Evolutionary conservation across 2,797 vertebrate species (phyloP).

Genomic region (Syndactyla subalaris): DNA sequence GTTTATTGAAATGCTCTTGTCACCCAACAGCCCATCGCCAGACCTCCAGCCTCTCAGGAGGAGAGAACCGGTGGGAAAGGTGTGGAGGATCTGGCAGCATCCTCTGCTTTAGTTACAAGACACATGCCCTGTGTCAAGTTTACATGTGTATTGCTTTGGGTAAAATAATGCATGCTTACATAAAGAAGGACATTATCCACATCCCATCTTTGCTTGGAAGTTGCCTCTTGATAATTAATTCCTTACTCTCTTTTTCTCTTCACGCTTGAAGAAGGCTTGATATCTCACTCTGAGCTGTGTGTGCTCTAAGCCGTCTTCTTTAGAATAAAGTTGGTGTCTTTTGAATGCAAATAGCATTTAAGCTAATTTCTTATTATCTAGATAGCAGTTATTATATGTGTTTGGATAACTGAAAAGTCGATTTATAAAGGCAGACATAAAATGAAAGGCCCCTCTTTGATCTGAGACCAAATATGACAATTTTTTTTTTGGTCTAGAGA

Average conservation of each 20-base stretch:
- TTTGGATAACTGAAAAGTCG: slow-evolving; percentile 5
- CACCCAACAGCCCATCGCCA: neutral
- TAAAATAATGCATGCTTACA: neutral
- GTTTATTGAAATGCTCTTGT: neutral
- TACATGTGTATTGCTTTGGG: neutral
- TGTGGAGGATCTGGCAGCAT: neutral
- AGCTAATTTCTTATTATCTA: neutral
- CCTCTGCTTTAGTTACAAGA: neutral
- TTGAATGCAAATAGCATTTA: neutral
- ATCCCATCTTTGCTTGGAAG: neutral
- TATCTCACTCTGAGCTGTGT: neutral
- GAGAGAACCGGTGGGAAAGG: neutral
- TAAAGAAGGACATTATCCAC: neutral
- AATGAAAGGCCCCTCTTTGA: neutral
- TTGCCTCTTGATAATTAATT: slow-evolving; percentile 5
- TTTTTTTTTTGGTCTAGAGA: neutral
- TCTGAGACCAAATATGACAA: neutral
- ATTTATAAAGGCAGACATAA: neutral
- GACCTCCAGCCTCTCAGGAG: neutral
- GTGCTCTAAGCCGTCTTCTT: neutral
- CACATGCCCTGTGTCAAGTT: neutral
- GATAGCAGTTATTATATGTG: neutral
- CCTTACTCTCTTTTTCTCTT: neutral
- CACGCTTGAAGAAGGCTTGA: neutral
- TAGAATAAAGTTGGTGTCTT: neutral